A percentile compares a stretch with the other conserved stretches of the same genome.
phyloP scores from a whole-genome alignment of 2,797 vertebrate species.

The Sebastes matsubarae region DNA sequence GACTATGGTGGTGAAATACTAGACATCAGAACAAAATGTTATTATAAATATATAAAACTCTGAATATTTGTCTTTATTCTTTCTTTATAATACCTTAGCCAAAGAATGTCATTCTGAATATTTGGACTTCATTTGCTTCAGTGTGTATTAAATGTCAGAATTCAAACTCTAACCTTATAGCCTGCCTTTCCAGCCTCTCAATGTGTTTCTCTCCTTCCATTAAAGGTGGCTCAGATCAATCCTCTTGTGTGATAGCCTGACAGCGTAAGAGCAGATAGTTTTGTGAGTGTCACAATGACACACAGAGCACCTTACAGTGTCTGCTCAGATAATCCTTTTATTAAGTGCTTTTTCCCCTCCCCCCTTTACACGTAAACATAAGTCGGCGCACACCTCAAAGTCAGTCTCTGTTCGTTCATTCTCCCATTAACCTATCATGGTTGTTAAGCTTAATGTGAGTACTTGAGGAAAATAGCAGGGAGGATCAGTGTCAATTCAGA shows the following conservation, averaged over 20 bases:
- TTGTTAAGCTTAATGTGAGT: slow-evolving; percentile 51
- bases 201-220: background rate
- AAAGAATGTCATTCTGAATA: background rate
- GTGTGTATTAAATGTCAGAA: slow-evolving; percentile 8
- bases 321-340: slow-evolving; percentile 42
- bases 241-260: slow-evolving; percentile 1
- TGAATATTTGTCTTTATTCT: background rate
- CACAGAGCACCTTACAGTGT: slow-evolving; percentile 14
- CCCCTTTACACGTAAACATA: slow-evolving; percentile 15
- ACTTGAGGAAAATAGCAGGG: slow-evolving; percentile 39
- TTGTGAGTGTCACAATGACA: slow-evolving; percentile 18
- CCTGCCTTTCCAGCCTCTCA: background rate
- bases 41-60: background rate
- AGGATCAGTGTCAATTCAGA: slow-evolving; percentile 38
- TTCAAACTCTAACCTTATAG: background rate
- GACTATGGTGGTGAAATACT: background rate
- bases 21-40: background rate
- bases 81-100: background rate
- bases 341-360: background rate
- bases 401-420: slow-evolving; percentile 2
- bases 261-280: slow-evolving; percentile 4
- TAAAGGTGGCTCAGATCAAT: slow-evolving; percentile 11
- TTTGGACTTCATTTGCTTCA: background rate
- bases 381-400: slow-evolving; percentile 19
- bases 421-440: slow-evolving; percentile 39